phyloP scores from a whole-genome alignment of 2,113 vertebrate genomes.

The Macrotus californicus region DNA sequence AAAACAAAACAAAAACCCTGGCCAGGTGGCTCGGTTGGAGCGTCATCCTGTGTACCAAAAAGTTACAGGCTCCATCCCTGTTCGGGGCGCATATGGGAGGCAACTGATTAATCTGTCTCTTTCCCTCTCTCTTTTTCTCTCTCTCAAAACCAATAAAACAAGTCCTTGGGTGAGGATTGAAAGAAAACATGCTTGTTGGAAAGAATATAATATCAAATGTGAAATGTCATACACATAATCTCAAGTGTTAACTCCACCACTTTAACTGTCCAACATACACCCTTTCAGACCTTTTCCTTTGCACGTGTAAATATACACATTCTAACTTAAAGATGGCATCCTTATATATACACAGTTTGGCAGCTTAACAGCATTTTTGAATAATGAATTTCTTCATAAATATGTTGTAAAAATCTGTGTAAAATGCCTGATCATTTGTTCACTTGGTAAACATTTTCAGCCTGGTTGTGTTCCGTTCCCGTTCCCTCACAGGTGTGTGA shows the following conservation, averaged over 20 bases:
- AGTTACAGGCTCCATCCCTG: too few relatives aligned
- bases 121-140: too few relatives aligned
- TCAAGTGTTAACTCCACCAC: neutral
- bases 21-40: too few relatives aligned
- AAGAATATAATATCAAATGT: conserved; percentile 19
- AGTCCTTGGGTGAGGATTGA: too few relatives aligned
- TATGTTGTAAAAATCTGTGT: neutral
- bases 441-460: neutral
- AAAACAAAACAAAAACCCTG: too few relatives aligned
- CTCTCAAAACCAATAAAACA: too few relatives aligned
- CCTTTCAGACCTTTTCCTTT: neutral
- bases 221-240: neutral
- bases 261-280: neutral
- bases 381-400: conserved; percentile 3
- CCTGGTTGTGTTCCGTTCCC: neutral
- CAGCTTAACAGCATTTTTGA: conserved; percentile 17
- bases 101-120: too few relatives aligned
- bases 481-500: conserved; percentile 90
- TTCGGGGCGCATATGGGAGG: too few relatives aligned
- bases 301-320: neutral
- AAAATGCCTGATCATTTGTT: neutral
- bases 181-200: neutral
- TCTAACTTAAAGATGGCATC: neutral
- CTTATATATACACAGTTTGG: neutral
- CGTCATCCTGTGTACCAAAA: too few relatives aligned